Percentiles rank a stretch among this genome's conserved stretches.
phyloP scores from a whole-genome alignment of 2,888 invertebrate genomes.

The Pterostichus niger region DNA sequence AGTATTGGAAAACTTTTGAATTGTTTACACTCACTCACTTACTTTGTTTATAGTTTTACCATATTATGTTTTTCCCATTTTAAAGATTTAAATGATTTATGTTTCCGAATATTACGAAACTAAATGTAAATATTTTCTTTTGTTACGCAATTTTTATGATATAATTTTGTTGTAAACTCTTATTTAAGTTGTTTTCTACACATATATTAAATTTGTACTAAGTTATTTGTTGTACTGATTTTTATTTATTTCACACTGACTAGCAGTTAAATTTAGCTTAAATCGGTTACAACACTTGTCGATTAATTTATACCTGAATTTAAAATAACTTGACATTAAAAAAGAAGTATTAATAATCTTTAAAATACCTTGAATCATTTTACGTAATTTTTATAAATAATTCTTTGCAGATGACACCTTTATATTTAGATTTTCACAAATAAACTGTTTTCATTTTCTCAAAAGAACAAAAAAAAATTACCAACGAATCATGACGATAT shows the following conservation, averaged over 20 bases:
- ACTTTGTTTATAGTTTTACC: conserved; percentile 4
- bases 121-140: no score
- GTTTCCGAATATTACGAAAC: conserved; percentile 30
- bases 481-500: conserved; percentile 19
- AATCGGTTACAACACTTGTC: conserved; percentile 12
- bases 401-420: conserved; percentile 56
- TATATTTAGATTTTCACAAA: conserved; percentile 54
- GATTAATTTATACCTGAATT: conserved; percentile 43
- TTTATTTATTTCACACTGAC: no score
- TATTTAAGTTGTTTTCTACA: no score
- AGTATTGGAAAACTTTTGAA: conserved; percentile 52
- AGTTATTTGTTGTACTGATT: no score
- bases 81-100: conserved; percentile 22
- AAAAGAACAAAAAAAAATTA: background rate
- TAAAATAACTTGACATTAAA: conserved; percentile 32
- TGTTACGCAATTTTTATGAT: no score
- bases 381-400: conserved; percentile 62
- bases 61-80: conserved; percentile 39
- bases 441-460: background rate
- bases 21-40: conserved; percentile 28
- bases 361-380: conserved; percentile 41
- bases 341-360: conserved; percentile 48
- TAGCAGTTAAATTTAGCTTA: conserved; percentile 11
- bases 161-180: no score
- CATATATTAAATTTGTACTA: no score